These are phyloP conservation scores for Drosophila kuntzei DNA, from an alignment of 2,888 invertebrate genomes.

Conservation along the genomic window DNA sequence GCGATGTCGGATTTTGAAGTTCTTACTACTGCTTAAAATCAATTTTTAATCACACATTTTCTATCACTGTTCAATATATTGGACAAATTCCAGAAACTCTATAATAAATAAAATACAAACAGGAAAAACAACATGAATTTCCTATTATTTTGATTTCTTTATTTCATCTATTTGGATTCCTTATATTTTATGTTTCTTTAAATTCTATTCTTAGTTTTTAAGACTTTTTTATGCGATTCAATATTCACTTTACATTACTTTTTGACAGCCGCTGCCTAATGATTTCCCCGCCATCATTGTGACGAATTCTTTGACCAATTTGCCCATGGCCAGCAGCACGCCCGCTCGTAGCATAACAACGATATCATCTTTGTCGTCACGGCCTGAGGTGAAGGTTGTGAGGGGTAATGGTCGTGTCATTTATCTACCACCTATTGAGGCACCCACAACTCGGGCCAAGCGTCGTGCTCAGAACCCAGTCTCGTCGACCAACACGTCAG, in stretches of 20 bases:
- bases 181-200: neutral
- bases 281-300: slow-evolving; percentile 21
- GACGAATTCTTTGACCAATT: slow-evolving; percentile 17
- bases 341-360: slow-evolving; percentile 10
- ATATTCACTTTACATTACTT: neutral
- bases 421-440: slow-evolving; percentile 92
- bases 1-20: no score
- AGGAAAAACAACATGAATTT: no score
- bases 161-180: no score
- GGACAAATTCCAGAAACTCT: no score
- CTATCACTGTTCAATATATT: no score
- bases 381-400: slow-evolving; percentile 89
- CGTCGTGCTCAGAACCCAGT: slow-evolving; percentile 86
- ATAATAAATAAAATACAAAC: no score
- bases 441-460: slow-evolving; percentile 92
- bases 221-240: neutral
- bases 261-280: slow-evolving; percentile 17
- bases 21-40: no score
- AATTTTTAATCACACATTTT: no score
- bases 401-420: slow-evolving; percentile 91
- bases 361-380: slow-evolving; percentile 17
- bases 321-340: slow-evolving; percentile 64
- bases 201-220: neutral
- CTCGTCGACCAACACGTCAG: slow-evolving; percentile 32
- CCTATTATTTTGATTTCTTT: no score